Percentiles rank a stretch among this genome's conserved stretches.
phyloP scores from a whole-genome alignment of 2,888 invertebrate species.

The Caenorhabditis sp. region DNA sequence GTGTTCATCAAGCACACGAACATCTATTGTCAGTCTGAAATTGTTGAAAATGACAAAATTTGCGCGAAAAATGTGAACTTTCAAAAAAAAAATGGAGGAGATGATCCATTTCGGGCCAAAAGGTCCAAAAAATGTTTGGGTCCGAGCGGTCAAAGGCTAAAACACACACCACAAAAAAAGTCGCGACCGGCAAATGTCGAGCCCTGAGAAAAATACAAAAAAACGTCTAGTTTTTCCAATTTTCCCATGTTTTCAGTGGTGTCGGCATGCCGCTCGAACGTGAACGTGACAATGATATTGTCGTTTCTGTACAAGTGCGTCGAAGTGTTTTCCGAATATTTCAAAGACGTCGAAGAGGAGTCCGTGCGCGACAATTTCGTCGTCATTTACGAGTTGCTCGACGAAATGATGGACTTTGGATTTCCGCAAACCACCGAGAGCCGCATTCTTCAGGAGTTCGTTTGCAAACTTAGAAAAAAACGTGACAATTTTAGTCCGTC shows the following conservation, averaged over 20 bases:
- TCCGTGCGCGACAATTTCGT: slow-evolving; percentile 99
- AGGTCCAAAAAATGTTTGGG: no score
- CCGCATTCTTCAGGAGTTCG: slow-evolving; percentile 92
- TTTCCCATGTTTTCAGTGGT: slow-evolving; percentile 76
- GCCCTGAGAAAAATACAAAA: slow-evolving; percentile 8
- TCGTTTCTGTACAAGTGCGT: slow-evolving; percentile 96
- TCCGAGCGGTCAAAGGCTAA: no score
- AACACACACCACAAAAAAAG: no score
- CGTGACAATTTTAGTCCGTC: no score
- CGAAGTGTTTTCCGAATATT: slow-evolving; percentile 94
- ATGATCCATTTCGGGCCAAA: no score
- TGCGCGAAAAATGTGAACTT: slow-evolving; percentile 78
- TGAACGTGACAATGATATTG: slow-evolving; percentile 95
- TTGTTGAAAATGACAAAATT: slow-evolving; percentile 8
- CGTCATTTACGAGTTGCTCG: slow-evolving; percentile 95
- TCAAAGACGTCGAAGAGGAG: slow-evolving; percentile 90
- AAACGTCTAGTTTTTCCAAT: background rate
- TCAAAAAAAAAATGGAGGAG: no score
- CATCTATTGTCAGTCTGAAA: slow-evolving; percentile 83
- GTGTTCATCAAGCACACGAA: slow-evolving; percentile 98
- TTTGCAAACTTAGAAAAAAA: no score
- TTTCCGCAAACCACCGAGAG: slow-evolving; percentile 97
- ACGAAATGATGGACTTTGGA: slow-evolving; percentile 97
- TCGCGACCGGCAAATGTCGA: no score
- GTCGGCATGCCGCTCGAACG: slow-evolving; percentile 88